Evolutionary conservation across 2,797 vertebrate genomes (phyloP), one percentile per base, ranked within the genome.

Genomic region (Rhyacichthys aspro): DNA sequence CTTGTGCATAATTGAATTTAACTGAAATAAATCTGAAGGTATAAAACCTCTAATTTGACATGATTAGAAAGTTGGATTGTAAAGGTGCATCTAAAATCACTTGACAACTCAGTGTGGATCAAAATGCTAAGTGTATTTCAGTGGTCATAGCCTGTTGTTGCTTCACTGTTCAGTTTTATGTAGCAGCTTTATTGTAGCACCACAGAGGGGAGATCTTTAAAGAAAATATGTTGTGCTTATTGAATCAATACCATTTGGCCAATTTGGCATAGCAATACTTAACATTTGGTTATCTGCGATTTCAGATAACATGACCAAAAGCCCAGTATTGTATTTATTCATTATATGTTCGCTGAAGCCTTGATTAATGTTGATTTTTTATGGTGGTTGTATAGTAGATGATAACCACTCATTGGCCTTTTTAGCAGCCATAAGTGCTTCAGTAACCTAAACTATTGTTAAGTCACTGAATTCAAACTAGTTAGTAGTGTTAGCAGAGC

Each of bases 161-260:
- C 17, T 9, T 42, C 18, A 23, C 44, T 38, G 1, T 70, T 78
- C 42, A 38, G 14, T 72, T 63, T 67, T 32, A 65, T 74, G 68
- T 81, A 74, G 74, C 77, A 67, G 75, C 60, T 9, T 37, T 54
- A 47, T 23, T 76, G 81, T 86, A 86, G 82, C 84, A 76, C 37
- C 39, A 43, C 23, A 54, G 44, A 15, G 42, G 43, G 55, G 15
- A 55, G 23, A 55, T 37, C 15, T 2, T 38, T 0, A 33, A 54
- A 28, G 23, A 3, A 28, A 28, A 28, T 5, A 28, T 28, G 23
- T 28, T 28, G 23, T 28, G 23, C 7, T 28, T 28, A 28, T 3
- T 28, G 1, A 28, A 4, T 28, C 23, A 28, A 5, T 28, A 28
- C 4, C 23, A 28, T 28, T 28, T 28, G 23, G 2, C 1, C 23